These are phyloP conservation scores for Thryonomys swinderianus DNA, from an alignment of 2,113 vertebrate genomes.

Conservation along the genomic window DNA sequence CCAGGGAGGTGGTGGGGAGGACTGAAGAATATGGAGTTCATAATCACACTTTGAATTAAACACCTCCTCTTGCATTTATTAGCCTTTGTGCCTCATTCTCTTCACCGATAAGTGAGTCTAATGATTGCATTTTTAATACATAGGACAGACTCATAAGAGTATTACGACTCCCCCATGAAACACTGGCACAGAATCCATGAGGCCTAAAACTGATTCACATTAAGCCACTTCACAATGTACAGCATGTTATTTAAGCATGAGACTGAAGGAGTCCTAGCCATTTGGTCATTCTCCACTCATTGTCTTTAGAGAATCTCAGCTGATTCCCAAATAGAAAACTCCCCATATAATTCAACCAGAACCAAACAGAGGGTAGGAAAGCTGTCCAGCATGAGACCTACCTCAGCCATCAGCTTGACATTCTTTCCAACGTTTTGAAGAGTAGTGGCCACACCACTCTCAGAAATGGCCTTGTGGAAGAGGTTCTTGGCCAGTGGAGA, in stretches of 20 bases:
- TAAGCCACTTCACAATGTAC: too few species aligned
- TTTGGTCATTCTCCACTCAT: neutral
- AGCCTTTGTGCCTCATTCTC: neutral
- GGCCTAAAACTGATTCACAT: neutral
- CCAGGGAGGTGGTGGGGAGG: too few species aligned
- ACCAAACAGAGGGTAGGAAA: rapidly evolving
- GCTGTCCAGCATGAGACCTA: neutral
- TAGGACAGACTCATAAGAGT: neutral
- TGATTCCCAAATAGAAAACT: rapidly evolving
- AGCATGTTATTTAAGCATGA: neutral
- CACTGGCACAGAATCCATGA: neutral
- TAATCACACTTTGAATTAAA: neutral
- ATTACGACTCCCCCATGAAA: neutral
- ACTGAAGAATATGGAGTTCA: neutral
- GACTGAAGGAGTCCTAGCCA: too few species aligned
- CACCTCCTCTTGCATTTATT: neutral
- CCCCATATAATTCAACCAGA: neutral
- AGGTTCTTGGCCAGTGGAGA: constrained; percentile 88
- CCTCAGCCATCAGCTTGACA: neutral
- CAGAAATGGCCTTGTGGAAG: constrained; percentile 89
- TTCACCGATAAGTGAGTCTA: neutral
- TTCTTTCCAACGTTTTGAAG: rapidly evolving
- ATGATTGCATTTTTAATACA: neutral
- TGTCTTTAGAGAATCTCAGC: neutral
- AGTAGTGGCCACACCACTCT: constrained; percentile 84